phyloP scores from a whole-genome alignment of 2,888 invertebrate species.

The Tenthredo notha region DNA sequence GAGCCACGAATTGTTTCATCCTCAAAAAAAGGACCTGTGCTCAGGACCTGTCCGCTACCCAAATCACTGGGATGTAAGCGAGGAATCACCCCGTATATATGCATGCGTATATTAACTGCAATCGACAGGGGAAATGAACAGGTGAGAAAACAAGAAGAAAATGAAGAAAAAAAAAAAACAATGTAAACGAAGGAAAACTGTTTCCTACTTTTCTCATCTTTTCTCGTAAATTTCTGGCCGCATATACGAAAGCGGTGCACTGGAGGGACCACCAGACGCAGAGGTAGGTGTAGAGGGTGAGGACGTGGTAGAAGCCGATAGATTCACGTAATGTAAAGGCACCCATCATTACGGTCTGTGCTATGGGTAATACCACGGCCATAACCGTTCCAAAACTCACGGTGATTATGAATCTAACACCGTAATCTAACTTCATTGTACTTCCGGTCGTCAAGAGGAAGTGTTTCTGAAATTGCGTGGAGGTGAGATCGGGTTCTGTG shows the following conservation, averaged over 20 bases:
- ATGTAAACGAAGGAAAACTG: neutral
- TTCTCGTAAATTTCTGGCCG: neutral
- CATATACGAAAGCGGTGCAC: conserved; percentile 2
- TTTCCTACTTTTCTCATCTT: conserved; percentile 17
- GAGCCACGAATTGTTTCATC: too few species aligned
- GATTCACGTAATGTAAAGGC: conserved; percentile 7
- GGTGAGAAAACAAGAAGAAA: too few species aligned
- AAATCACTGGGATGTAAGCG: too few species aligned
- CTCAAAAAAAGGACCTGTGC: too few species aligned
- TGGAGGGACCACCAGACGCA: conserved; percentile 37
- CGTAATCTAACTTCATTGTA: neutral
- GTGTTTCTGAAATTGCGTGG: neutral
- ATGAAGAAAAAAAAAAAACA: neutral
- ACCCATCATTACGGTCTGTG: conserved; percentile 24
- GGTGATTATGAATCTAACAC: neutral
- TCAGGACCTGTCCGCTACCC: too few species aligned
- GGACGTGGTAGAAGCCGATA: conserved; percentile 16
- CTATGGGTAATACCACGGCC: conserved; percentile 4
- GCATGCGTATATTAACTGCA: too few species aligned
- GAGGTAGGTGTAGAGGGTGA: neutral
- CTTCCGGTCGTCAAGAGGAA: conserved; percentile 22
- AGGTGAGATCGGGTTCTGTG: neutral
- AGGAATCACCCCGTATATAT: too few species aligned
- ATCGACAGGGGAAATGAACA: too few species aligned
- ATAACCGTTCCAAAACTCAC: conserved; percentile 1